phyloP scores from a whole-genome alignment of 2,797 vertebrate genomes.

The Peromyscus eremicus region DNA sequence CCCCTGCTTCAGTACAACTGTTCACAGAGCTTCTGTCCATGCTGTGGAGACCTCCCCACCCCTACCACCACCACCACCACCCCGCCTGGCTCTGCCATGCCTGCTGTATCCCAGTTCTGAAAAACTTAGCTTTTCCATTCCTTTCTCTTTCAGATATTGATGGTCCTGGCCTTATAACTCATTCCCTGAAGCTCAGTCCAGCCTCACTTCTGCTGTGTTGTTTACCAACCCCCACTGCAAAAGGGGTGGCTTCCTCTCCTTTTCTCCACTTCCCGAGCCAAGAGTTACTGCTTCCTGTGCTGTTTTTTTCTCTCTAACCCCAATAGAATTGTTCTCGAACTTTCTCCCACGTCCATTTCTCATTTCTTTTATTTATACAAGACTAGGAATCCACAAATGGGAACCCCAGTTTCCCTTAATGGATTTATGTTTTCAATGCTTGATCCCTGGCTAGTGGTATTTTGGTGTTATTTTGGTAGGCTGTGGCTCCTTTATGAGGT shows the following conservation, averaged over 20 bases:
- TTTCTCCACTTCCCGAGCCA: not conserved
- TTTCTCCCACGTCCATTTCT: not conserved
- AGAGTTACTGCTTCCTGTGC: not conserved
- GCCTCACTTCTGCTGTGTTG: not conserved
- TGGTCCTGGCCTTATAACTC: not conserved
- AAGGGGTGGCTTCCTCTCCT: not conserved
- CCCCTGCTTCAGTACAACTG: not conserved
- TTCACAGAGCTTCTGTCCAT: not conserved
- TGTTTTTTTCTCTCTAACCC: not conserved
- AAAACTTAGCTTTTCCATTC: not conserved
- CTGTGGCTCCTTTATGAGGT: not conserved
- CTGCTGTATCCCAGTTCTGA: not conserved
- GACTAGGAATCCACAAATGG: not conserved
- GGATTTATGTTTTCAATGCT: not conserved
- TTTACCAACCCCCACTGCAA: not conserved
- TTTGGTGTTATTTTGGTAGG: not conserved
- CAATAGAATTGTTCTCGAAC: not conserved
- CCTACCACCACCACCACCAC: no score
- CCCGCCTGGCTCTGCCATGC: not conserved
- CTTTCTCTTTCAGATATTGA: not conserved
- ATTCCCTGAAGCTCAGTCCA: not conserved
- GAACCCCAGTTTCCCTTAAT: not conserved
- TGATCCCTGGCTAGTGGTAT: not conserved
- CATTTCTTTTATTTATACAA: not conserved
- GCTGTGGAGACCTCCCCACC: no score